Base-by-base conservation (phyloP, 53 echinoderm and acorn worm species). In the Echinarachnius parma region DNA sequence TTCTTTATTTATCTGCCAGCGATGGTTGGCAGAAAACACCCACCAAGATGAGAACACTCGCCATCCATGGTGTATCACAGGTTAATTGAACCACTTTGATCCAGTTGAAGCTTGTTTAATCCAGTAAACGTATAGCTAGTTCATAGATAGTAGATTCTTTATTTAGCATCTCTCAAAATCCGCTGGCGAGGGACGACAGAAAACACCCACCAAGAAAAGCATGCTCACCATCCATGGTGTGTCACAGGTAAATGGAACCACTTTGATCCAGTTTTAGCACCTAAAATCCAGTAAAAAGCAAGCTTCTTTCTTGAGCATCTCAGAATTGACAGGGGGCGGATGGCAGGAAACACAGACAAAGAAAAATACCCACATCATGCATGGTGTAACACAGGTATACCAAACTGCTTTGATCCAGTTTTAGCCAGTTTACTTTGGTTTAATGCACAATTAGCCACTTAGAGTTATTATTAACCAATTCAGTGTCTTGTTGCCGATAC, bases 401-500 rank as follows among this genome's bases (percentile, higher is more conserved):
- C 9, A 4, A 10, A 39, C n/a, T n/a, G n/a, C n/a, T n/a, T n/a
- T n/a, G n/a, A n/a, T n/a, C n/a, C n/a, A n/a, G n/a, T n/a, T n/a
- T n/a, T n/a, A n/a, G n/a, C n/a, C n/a, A n/a, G n/a, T n/a, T n/a
- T n/a, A n/a, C n/a, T n/a, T n/a, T n/a, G n/a, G n/a, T n/a, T n/a
- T n/a, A n/a, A n/a, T n/a, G n/a, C n/a, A n/a, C n/a, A n/a, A n/a
- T n/a, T n/a, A n/a, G n/a, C n/a, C n/a, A n/a, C n/a, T n/a, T n/a
- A n/a, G n/a, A n/a, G n/a, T n/a, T n/a, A n/a, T n/a, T n/a, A n/a
- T n/a, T n/a, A n/a, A n/a, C n/a, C n/a, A n/a, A n/a, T n/a, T n/a
- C n/a, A n/a, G n/a, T n/a, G n/a, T n/a, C n/a, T n/a, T n/a, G 89
- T 95, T 2, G 84, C 95, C n/a, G 95, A 95, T 21, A 81, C 91